phyloP scores from a whole-genome alignment of 2,113 vertebrate genomes.

The Toxotes chatareus region DNA sequence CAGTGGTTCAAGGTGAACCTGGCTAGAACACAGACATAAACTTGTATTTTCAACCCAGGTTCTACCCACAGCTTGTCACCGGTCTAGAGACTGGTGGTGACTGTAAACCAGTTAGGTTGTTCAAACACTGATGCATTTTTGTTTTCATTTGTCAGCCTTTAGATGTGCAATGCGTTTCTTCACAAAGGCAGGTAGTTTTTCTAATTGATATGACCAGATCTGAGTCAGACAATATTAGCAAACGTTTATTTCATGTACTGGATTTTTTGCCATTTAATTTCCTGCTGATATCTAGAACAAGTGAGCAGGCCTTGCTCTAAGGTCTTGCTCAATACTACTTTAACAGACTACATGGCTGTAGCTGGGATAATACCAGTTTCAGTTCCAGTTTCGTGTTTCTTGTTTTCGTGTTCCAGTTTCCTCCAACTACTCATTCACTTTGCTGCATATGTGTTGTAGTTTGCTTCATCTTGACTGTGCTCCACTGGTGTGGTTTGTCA shows the following conservation, averaged over 20 bases:
- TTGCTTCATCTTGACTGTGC: not conserved
- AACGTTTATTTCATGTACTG: not conserved
- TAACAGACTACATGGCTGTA: not conserved
- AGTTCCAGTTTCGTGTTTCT: too few relatives aligned
- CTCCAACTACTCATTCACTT: not conserved
- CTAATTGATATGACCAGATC: too few relatives aligned
- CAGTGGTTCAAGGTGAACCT: not conserved
- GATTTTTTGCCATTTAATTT: not conserved
- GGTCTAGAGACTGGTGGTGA: not conserved
- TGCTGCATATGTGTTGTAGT: not conserved
- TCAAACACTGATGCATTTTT: too few relatives aligned
- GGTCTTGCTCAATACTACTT: not conserved
- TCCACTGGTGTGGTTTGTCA: not conserved
- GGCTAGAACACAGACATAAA: not conserved
- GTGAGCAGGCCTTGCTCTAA: not conserved
- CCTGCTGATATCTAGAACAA: not conserved
- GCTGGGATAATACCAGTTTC: not conserved
- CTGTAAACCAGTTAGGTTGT: too few relatives aligned
- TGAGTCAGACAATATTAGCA: not conserved
- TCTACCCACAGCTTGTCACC: too few relatives aligned
- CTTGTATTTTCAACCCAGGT: not conserved
- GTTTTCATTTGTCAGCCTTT: not conserved
- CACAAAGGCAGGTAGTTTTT: too few relatives aligned
- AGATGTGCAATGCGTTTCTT: too few relatives aligned
- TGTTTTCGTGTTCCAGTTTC: not conserved